Conservation (phyloP, 1,140 invertebrate genomes). For the Drosophila mojavensis region DNA sequence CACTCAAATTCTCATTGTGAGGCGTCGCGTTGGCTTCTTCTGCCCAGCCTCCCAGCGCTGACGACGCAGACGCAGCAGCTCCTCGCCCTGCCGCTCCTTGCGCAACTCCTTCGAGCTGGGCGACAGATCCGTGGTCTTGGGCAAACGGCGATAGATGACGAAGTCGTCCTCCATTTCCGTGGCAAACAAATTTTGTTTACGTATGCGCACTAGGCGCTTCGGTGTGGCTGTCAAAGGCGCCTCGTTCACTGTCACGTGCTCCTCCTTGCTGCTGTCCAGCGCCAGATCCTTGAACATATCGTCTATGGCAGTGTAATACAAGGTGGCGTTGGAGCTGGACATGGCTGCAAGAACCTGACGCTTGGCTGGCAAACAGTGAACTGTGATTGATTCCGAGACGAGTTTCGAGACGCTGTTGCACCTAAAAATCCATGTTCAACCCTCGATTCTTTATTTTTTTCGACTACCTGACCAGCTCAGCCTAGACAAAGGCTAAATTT, state of each 20-base stretch:
- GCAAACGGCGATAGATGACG: slow-evolving; percentile 46
- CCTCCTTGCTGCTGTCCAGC: slow-evolving; percentile 25
- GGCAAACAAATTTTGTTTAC: slow-evolving; percentile 56
- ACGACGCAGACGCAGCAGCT: slow-evolving; percentile 30
- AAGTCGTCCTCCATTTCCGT: slow-evolving; percentile 38
- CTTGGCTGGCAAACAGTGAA: slow-evolving; percentile 41
- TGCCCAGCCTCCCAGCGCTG: slow-evolving; percentile 24
- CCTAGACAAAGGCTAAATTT: slow-evolving; percentile 35
- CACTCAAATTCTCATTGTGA: slow-evolving; percentile 47
- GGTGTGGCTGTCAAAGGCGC: slow-evolving; percentile 41
- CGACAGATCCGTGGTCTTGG: slow-evolving; percentile 22
- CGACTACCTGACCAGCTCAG: slow-evolving; percentile 54
- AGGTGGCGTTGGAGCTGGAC: slow-evolving; percentile 51
- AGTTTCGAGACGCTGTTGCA: slow-evolving; percentile 22
- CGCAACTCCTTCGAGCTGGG: slow-evolving; percentile 29
- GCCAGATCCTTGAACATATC: slow-evolving; percentile 59
- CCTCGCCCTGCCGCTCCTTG: slow-evolving; percentile 32
- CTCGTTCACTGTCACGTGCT: slow-evolving; percentile 5
- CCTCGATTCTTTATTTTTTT: slow-evolving; percentile 27
- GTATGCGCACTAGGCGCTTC: slow-evolving; percentile 52
- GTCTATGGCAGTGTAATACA: slow-evolving; percentile 61
- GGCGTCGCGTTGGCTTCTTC: slow-evolving; percentile 29
- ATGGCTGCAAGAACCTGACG: slow-evolving; percentile 61
- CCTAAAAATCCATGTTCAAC: slow-evolving; percentile 49
- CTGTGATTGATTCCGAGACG: slow-evolving; percentile 62